phyloP scores from a whole-genome alignment of 2,888 invertebrate species.

The Dioctria rufipes region DNA sequence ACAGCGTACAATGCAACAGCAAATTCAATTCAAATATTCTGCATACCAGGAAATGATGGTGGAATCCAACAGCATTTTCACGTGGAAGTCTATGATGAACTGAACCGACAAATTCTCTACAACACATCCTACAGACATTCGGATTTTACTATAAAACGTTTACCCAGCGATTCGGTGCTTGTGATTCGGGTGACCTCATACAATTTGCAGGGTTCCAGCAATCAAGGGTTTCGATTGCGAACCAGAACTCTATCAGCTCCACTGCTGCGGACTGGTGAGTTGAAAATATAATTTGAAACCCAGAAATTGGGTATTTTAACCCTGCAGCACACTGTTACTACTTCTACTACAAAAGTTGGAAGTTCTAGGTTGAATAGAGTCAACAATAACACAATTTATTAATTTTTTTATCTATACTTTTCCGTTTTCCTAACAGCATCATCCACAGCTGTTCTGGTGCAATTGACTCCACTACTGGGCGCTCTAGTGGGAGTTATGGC shows the following conservation, averaged over 20 bases:
- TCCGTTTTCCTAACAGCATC: conserved; percentile 64
- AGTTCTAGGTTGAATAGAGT: too few relatives aligned
- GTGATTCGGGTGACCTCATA: conserved; percentile 69
- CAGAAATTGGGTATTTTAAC: conserved; percentile 34
- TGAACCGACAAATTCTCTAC: conserved; percentile 69
- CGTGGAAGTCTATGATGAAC: conserved; percentile 70
- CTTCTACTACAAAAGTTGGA: not conserved
- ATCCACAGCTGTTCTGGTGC: conserved; percentile 79
- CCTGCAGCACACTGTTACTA: conserved; percentile 1
- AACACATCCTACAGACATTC: conserved; percentile 69
- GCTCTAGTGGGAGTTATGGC: conserved; percentile 85
- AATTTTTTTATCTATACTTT: conserved; percentile 22
- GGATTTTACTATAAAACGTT: conserved; percentile 69
- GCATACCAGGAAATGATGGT: conserved; percentile 70
- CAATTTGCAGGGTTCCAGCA: conserved; percentile 70
- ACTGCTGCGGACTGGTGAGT: conserved; percentile 69
- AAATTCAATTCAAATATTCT: conserved; percentile 70
- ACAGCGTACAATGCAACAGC: conserved; percentile 70
- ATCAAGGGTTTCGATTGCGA: conserved; percentile 67
- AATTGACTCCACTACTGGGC: conserved; percentile 87
- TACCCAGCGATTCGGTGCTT: conserved; percentile 70
- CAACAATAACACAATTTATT: not conserved
- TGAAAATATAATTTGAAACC: conserved; percentile 40
- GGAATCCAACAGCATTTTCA: conserved; percentile 71
- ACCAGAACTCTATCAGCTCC: conserved; percentile 71